Percentiles rank a stretch among this genome's conserved stretches.
phyloP scores from a whole-genome alignment of 2,113 vertebrate genomes.

The Oncorhynchus tshawytscha region DNA sequence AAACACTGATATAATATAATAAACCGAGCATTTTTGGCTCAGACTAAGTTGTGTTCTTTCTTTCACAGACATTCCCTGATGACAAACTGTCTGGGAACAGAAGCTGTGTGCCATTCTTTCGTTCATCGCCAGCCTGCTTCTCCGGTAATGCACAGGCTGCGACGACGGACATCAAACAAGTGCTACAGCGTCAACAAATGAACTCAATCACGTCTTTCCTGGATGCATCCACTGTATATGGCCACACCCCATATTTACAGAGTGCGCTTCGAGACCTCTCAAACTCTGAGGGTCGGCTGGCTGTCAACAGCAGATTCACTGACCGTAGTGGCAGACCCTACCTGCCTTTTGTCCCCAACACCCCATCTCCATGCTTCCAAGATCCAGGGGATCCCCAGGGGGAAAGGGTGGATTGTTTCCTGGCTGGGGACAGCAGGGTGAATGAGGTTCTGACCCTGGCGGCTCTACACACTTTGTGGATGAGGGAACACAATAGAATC shows the following conservation, averaged over 20 bases:
- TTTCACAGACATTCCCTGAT: background rate
- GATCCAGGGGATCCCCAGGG: background rate
- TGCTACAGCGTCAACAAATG: conserved; percentile 82
- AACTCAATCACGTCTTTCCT: conserved; percentile 89
- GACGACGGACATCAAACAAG: conserved; percentile 49
- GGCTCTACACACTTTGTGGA: conserved; percentile 86
- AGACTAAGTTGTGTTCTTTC: conserved; percentile 23
- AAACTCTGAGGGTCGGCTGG: conserved; percentile 79
- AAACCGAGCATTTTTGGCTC: too few relatives aligned
- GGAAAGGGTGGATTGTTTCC: conserved; percentile 84
- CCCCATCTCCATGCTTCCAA: conserved; percentile 75
- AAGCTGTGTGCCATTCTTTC: conserved; percentile 56
- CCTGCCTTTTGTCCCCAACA: conserved; percentile 74
- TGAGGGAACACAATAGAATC: conserved; percentile 91
- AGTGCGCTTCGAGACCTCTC: conserved; percentile 77
- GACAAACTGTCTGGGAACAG: background rate
- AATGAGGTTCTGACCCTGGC: conserved; percentile 82
- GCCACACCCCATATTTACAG: conserved; percentile 69
- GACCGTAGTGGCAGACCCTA: conserved; percentile 73
- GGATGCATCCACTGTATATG: conserved; percentile 89
- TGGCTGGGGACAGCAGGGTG: conserved; percentile 84
- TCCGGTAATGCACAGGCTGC: conserved; percentile 32
- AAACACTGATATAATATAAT: too few relatives aligned
- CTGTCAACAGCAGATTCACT: conserved; percentile 67
- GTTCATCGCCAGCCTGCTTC: conserved; percentile 67